Percentiles rank a stretch among this genome's conserved stretches.
Evolutionary conservation across 2,888 invertebrate species (phyloP).

Genomic region (Drepana falcataria): DNA sequence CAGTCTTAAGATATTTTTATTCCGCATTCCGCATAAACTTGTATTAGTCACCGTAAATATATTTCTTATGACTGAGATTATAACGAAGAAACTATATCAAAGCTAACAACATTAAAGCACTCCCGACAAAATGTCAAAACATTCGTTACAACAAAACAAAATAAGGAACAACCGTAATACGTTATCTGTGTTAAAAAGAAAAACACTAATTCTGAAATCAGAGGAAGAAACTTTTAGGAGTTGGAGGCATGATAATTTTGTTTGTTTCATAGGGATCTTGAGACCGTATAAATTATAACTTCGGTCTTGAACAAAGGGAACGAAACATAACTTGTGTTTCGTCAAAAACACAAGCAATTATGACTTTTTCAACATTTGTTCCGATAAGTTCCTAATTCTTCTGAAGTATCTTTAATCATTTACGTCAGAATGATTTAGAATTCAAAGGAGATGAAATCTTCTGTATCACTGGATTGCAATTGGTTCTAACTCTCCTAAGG

Average conservation of each 20-base stretch:
- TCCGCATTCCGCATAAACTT: too few relatives aligned
- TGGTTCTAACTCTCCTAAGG: too few relatives aligned
- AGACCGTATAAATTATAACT: conserved; percentile 2
- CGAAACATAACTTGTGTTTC: conserved; percentile 1
- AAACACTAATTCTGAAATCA: conserved; percentile 1
- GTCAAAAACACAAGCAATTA: conserved; percentile 3
- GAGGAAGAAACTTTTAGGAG: neutral
- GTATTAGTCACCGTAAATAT: too few relatives aligned
- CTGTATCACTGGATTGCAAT: too few relatives aligned
- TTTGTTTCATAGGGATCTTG: conserved; percentile 2
- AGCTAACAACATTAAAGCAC: neutral
- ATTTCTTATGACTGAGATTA: neutral
- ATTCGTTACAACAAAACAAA: neutral
- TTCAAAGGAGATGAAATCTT: too few relatives aligned
- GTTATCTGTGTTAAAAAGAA: neutral
- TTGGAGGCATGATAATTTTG: conserved; percentile 2
- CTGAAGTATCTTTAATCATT: neutral
- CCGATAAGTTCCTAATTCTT: neutral
- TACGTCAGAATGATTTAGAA: neutral
- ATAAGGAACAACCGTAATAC: conserved; percentile 1
- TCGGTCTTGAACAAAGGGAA: neutral
- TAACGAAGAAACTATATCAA: neutral
- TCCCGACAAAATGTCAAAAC: neutral
- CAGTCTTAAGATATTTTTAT: too few relatives aligned
- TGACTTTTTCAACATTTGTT: neutral